These are phyloP conservation scores for Meriones unguiculatus DNA, from an alignment of 2,113 vertebrate genomes.

Conservation along the genomic window DNA sequence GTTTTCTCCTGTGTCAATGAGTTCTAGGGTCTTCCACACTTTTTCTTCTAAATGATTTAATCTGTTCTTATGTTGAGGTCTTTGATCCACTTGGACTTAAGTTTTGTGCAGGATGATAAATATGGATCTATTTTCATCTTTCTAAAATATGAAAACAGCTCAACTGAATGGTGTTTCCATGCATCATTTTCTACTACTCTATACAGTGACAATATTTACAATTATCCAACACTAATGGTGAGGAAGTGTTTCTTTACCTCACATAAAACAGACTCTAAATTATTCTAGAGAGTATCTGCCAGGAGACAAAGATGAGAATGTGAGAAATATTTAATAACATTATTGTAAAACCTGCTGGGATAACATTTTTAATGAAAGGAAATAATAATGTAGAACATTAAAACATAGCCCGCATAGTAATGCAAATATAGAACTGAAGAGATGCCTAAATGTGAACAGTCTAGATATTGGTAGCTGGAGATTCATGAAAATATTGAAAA, in stretches of 20 bases:
- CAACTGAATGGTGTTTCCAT: background rate
- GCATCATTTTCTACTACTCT: background rate
- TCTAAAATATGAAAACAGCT: background rate
- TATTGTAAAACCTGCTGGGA: background rate
- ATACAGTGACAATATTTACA: background rate
- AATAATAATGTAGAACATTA: conserved; percentile 54
- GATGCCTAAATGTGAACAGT: conserved; percentile 19
- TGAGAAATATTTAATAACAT: conserved; percentile 21
- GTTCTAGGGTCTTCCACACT: too few relatives aligned
- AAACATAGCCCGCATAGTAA: background rate
- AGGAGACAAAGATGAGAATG: conserved; percentile 22
- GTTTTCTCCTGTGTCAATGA: too few relatives aligned
- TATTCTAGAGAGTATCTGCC: conserved; percentile 20
- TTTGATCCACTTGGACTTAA: too few relatives aligned
- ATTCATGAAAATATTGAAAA: conserved; percentile 30
- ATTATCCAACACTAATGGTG: background rate
- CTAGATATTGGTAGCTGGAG: conserved; percentile 21
- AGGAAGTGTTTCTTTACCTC: background rate
- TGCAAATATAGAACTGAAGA: conserved; percentile 44
- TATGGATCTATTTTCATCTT: too few relatives aligned
- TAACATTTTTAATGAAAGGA: conserved; percentile 44
- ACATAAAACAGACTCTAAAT: conserved; percentile 7
- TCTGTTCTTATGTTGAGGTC: too few relatives aligned
- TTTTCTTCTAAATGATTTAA: too few relatives aligned
- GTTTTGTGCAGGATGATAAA: too few relatives aligned